Percentiles rank a stretch among this genome's conserved stretches.
phyloP scores from a whole-genome alignment of 2,797 vertebrate species.

The Typhlichthys subterraneus region DNA sequence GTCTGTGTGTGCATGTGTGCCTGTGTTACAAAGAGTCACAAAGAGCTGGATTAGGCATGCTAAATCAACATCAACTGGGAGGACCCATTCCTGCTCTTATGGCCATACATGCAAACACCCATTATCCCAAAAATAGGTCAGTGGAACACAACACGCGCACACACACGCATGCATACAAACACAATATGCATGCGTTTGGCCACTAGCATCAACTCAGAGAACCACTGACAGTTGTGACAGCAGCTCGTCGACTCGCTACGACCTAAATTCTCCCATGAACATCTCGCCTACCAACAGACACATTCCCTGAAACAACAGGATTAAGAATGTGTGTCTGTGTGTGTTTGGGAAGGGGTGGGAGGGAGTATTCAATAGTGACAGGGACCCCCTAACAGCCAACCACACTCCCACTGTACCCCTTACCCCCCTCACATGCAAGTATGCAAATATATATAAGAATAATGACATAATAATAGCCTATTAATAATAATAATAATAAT shows the following conservation, averaged over 20 bases:
- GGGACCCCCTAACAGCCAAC: conserved; percentile 8
- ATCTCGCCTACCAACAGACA: conserved; percentile 52
- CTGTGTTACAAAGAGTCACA: conserved; percentile 45
- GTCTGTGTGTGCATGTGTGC: conserved; percentile 34
- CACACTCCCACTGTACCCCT: conserved; percentile 30
- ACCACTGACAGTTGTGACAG: conserved; percentile 54
- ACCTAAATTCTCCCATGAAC: conserved; percentile 52
- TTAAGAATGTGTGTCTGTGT: conserved; percentile 42
- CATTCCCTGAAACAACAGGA: conserved; percentile 70
- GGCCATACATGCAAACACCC: conserved; percentile 67
- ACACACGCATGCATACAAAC: conserved; percentile 36
- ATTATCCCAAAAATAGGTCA: conserved; percentile 79
- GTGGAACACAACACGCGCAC: conserved; percentile 72
- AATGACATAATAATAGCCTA: not conserved
- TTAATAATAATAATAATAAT: not conserved
- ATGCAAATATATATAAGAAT: not conserved
- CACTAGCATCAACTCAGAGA: conserved; percentile 63
- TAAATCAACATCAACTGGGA: conserved; percentile 75
- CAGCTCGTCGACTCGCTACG: conserved; percentile 55
- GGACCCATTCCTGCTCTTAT: conserved; percentile 68
- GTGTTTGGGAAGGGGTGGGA: conserved; percentile 18
- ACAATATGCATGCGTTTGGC: not conserved
- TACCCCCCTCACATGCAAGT: conserved; percentile 17
- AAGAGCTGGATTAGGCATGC: conserved; percentile 69
- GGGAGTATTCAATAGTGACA: conserved; percentile 12